Percentiles rank a stretch among this genome's conserved stretches.
Conservation (phyloP, 2,888 invertebrate genomes). For the Diarsia dahlii region DNA sequence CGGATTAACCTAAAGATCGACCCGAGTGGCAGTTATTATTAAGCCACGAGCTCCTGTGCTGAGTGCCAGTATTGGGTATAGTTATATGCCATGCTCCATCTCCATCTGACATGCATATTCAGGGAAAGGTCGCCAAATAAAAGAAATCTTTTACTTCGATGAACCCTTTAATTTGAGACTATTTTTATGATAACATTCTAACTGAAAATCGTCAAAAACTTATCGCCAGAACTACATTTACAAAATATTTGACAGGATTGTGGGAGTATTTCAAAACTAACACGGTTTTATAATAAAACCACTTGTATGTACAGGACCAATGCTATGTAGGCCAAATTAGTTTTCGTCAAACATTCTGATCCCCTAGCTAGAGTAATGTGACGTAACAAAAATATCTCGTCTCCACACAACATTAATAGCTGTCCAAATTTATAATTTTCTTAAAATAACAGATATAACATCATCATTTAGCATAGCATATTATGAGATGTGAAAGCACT, state of each 20-base stretch:
- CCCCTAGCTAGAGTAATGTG: conserved; percentile 27
- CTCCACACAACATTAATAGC: conserved; percentile 46
- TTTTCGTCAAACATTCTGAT: conserved; percentile 53
- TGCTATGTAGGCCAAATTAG: conserved; percentile 67
- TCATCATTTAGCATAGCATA: conserved; percentile 50
- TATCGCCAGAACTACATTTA: conserved; percentile 66
- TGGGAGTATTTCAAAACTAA: conserved; percentile 60
- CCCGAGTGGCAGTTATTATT: too few species aligned
- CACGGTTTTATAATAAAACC: conserved; percentile 45
- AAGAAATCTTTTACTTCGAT: conserved; percentile 74
- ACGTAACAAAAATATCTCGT: conserved; percentile 42
- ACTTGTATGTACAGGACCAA: conserved; percentile 57
- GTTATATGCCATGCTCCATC: neutral
- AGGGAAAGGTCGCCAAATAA: conserved; percentile 67
- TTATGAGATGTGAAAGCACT: conserved; percentile 60
- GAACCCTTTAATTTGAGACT: conserved; percentile 88
- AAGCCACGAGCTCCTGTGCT: neutral
- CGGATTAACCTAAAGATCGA: too few species aligned
- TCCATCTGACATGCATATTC: neutral
- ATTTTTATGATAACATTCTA: conserved; percentile 77
- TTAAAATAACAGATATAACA: conserved; percentile 52
- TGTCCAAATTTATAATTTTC: conserved; percentile 49
- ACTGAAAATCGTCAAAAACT: conserved; percentile 71
- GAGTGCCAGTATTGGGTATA: neutral
- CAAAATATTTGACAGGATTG: conserved; percentile 52